phyloP scores from a whole-genome alignment of 2,888 invertebrate species.

The Parnassius apollo region DNA sequence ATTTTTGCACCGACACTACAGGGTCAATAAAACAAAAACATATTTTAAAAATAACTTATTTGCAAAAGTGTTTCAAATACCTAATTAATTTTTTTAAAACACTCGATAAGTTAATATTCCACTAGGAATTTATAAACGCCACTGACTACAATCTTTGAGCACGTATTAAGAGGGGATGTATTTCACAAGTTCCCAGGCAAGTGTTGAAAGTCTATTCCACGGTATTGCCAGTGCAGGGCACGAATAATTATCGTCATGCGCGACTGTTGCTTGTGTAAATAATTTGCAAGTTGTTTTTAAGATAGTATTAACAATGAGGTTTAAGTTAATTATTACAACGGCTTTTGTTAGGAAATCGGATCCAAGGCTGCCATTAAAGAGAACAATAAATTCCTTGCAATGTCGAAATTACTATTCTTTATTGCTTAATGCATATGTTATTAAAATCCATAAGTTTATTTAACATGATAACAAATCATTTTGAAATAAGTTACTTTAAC shows the following conservation, averaged over 20 bases:
- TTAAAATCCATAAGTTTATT: no score
- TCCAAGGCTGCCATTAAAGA: conserved; percentile 13
- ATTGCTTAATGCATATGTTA: no score
- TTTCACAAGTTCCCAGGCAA: conserved; percentile 8
- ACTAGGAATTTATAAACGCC: no score
- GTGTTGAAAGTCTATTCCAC: background rate
- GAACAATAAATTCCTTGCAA: conserved; percentile 5
- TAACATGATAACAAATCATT: no score
- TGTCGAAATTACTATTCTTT: background rate
- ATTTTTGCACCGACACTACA: no score
- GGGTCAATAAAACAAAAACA: no score
- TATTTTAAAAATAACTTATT: no score
- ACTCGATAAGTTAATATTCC: no score
- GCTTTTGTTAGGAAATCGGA: conserved; percentile 15
- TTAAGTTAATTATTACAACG: conserved; percentile 17
- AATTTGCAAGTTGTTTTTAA: conserved; percentile 20
- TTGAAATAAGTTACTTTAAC: no score
- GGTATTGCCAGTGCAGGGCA: background rate
- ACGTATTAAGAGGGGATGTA: background rate
- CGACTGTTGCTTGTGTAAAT: conserved; percentile 17
- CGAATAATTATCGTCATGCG: conserved; percentile 14
- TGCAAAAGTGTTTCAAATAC: no score
- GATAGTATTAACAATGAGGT: conserved; percentile 24
- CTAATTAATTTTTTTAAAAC: no score
- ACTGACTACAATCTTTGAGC: no score